Evolutionary conservation across 2,113 vertebrate species (phyloP).

Genomic region (Syngnathus scovelli): DNA sequence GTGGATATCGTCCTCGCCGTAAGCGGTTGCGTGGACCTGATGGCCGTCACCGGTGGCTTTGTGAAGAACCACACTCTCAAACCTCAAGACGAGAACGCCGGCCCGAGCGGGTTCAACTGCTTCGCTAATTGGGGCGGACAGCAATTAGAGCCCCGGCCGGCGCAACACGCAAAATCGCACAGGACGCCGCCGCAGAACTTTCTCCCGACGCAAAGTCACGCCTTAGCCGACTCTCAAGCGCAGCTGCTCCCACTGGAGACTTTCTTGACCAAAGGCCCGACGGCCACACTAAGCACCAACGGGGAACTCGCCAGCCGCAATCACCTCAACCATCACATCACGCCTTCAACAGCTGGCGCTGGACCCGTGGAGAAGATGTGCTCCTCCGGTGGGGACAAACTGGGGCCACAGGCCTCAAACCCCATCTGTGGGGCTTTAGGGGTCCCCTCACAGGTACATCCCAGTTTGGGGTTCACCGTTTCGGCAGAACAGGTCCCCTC

Average conservation of each 20-base stretch:
- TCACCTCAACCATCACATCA: slow-evolving; percentile 40
- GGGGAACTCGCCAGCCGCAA: slow-evolving; percentile 42
- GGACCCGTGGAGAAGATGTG: slow-evolving; percentile 61
- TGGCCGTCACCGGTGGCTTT: slow-evolving; percentile 40
- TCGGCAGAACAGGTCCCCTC: slow-evolving; percentile 62
- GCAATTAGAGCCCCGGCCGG: slow-evolving; percentile 36
- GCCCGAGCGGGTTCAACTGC: slow-evolving; percentile 46
- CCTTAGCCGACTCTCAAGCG: slow-evolving; percentile 34
- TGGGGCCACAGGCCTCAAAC: slow-evolving; percentile 38
- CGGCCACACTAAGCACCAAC: slow-evolving; percentile 35
- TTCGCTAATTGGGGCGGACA: slow-evolving; percentile 57
- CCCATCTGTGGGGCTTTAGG: slow-evolving; percentile 50
- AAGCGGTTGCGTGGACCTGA: slow-evolving; percentile 46
- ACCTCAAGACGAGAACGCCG: slow-evolving; percentile 37
- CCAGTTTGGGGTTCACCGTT: slow-evolving; percentile 54
- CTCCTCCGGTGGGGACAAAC: slow-evolving; percentile 44
- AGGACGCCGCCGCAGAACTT: slow-evolving; percentile 43
- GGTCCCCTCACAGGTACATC: slow-evolving; percentile 51
- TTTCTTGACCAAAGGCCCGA: slow-evolving; percentile 59
- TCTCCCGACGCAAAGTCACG: slow-evolving; percentile 49
- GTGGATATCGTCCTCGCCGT: slow-evolving; percentile 51
- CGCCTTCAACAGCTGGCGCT: slow-evolving; percentile 16
- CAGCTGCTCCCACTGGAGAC: slow-evolving; percentile 59
- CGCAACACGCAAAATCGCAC: slow-evolving; percentile 34
- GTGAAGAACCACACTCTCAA: slow-evolving; percentile 59